Percentiles rank a stretch among this genome's conserved stretches.
These are phyloP conservation scores for Fistularia commersonii DNA, from an alignment of 2,797 vertebrate species.

Conservation along the genomic window DNA sequence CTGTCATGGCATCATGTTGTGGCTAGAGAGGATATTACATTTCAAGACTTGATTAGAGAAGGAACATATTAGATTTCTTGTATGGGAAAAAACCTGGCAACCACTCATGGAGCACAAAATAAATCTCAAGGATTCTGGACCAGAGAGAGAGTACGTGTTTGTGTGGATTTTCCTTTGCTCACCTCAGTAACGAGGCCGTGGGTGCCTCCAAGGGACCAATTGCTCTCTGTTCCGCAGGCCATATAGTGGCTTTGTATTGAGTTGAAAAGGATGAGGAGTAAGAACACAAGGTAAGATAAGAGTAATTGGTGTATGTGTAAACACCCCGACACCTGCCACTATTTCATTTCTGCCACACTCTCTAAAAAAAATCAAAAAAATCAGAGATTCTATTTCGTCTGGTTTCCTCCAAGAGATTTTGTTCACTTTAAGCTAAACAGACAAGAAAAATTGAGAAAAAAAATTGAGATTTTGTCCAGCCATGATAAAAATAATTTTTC, in stretches of 20 bases:
- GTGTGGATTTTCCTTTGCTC: conserved; percentile 12
- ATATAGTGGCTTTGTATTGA: conserved; percentile 39
- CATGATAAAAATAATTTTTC: no score
- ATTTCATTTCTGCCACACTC: conserved; percentile 7
- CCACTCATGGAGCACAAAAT: conserved; percentile 25
- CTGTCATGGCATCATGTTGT: no score
- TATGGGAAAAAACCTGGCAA: conserved; percentile 42
- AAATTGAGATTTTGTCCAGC: no score
- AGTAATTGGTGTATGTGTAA: conserved; percentile 47
- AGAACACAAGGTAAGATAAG: conserved; percentile 31
- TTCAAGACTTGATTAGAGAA: conserved; percentile 11
- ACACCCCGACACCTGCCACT: conserved; percentile 29
- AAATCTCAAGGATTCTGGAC: conserved; percentile 21
- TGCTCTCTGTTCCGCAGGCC: conserved; percentile 44
- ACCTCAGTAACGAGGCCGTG: conserved; percentile 36
- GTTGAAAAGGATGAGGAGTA: conserved; percentile 15
- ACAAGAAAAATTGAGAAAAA: no score
- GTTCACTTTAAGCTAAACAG: no score
- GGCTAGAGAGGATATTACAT: conserved; percentile 13
- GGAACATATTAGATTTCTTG: conserved; percentile 29
- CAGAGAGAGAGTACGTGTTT: conserved; percentile 7
- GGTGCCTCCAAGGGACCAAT: conserved; percentile 58
- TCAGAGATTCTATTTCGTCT: no score
- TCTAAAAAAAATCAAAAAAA: neutral
- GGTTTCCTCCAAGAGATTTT: no score